These are phyloP conservation scores for Beris chalybata DNA, from an alignment of 2,888 invertebrate species.

Conservation along the genomic window DNA sequence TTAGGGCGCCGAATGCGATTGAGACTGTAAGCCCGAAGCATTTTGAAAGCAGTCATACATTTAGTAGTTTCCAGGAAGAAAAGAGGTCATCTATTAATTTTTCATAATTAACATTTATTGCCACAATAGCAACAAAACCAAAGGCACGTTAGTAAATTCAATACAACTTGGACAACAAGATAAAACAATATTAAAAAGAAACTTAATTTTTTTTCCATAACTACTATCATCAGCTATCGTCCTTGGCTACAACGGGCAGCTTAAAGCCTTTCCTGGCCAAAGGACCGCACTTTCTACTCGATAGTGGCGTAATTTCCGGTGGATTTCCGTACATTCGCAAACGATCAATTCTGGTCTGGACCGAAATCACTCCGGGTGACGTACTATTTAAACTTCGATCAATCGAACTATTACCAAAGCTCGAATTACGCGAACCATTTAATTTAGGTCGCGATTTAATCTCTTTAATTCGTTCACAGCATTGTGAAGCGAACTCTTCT, in stretches of 20 bases:
- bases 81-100: too few relatives aligned
- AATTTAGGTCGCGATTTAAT: conserved; percentile 27
- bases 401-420: conserved; percentile 6
- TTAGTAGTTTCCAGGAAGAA: too few relatives aligned
- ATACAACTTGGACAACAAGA: neutral
- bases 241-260: conserved; percentile 10
- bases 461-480: conserved; percentile 45
- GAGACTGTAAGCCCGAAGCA: too few relatives aligned
- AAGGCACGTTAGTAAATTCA: conserved; percentile 7
- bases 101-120: neutral
- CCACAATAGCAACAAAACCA: neutral
- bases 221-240: conserved; percentile 1
- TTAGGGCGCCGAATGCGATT: too few relatives aligned
- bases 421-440: conserved; percentile 3
- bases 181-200: conserved; percentile 15
- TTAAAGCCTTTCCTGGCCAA: conserved; percentile 29
- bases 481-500: conserved; percentile 39
- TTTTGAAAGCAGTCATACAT: too few relatives aligned
- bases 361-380: conserved; percentile 1
- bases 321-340: conserved; percentile 62
- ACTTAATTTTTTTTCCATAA: neutral
- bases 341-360: conserved; percentile 54
- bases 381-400: conserved; percentile 4
- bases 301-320: conserved; percentile 60
- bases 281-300: conserved; percentile 46